Conservation (phyloP, 2,888 invertebrate species). For the Drosophila mimica region DNA sequence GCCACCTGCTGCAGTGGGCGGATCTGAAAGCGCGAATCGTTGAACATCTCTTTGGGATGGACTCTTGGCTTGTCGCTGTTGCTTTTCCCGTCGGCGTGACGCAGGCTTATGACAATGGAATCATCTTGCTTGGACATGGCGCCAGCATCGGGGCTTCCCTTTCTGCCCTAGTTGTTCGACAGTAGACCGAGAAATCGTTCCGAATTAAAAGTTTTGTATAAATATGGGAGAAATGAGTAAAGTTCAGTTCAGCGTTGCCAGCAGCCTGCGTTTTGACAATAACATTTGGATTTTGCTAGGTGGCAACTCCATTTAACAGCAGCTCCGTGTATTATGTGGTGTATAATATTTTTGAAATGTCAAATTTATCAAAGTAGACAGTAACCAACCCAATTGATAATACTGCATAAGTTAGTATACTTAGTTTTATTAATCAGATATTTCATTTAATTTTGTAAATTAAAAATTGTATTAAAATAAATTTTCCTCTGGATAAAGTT, state of each 20-base stretch:
- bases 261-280: constrained; percentile 10
- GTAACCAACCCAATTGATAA: neutral
- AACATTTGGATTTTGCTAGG: neutral
- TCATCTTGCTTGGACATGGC: constrained; percentile 49
- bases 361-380: constrained; percentile 2
- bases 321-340: neutral
- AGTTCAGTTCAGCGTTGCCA: constrained; percentile 31
- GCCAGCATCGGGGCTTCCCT: constrained; percentile 7
- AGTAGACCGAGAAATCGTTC: constrained; percentile 18
- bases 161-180: constrained; percentile 7
- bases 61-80: neutral
- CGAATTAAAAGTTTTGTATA: constrained; percentile 11
- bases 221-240: neutral
- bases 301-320: constrained; percentile 22
- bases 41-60: constrained; percentile 76
- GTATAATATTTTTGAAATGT: neutral
- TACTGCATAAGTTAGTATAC: neutral
- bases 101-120: neutral
- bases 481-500: neutral
- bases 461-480: too few species aligned
- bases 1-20: constrained; percentile 83
- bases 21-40: constrained; percentile 91
- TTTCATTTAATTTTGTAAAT: too few species aligned
- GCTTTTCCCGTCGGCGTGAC: neutral
- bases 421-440: neutral